Evolutionary conservation across 2,888 invertebrate species (phyloP).

Genomic region (Acleris holmiana): DNA sequence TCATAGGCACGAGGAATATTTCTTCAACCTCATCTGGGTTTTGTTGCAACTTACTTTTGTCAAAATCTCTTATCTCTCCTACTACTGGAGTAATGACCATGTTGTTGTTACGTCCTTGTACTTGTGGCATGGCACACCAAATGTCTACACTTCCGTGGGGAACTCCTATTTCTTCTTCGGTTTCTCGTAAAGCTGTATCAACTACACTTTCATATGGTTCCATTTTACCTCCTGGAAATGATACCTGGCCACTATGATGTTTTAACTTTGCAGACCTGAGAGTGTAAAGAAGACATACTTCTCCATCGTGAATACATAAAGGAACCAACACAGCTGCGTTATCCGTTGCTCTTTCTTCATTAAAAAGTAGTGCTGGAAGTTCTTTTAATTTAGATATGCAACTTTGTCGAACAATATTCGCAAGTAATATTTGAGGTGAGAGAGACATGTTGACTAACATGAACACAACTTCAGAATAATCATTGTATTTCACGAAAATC

Average conservation of each 20-base stretch:
- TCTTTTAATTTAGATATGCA: slow-evolving; percentile 85
- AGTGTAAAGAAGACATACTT: slow-evolving; percentile 92
- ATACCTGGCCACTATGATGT: slow-evolving; percentile 92
- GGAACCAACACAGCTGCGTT: slow-evolving; percentile 93
- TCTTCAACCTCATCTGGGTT: slow-evolving; percentile 91
- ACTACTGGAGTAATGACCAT: slow-evolving; percentile 89
- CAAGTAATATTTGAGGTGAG: slow-evolving; percentile 73
- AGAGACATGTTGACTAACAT: slow-evolving; percentile 54
- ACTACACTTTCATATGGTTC: slow-evolving; percentile 86
- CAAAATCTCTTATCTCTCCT: slow-evolving; percentile 82
- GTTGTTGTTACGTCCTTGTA: slow-evolving; percentile 64
- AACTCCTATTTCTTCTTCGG: slow-evolving; percentile 94
- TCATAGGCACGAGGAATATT: slow-evolving; percentile 88
- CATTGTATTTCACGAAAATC: slow-evolving; percentile 10
- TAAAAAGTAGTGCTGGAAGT: slow-evolving; percentile 76
- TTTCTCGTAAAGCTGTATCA: slow-evolving; percentile 93
- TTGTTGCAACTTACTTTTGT: slow-evolving; percentile 78
- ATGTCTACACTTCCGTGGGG: slow-evolving; percentile 84
- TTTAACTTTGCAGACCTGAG: slow-evolving; percentile 89
- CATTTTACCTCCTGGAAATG: slow-evolving; percentile 93
- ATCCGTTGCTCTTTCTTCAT: slow-evolving; percentile 54
- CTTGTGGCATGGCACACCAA: slow-evolving; percentile 84
- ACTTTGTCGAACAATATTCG: slow-evolving; percentile 79
- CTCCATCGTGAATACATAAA: slow-evolving; percentile 87
- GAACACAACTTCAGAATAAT: slow-evolving; percentile 10